A percentile compares a stretch with the other conserved stretches of the same genome.
phyloP scores from a whole-genome alignment of 2,888 invertebrate species.

The Brachyopa scutellaris region DNA sequence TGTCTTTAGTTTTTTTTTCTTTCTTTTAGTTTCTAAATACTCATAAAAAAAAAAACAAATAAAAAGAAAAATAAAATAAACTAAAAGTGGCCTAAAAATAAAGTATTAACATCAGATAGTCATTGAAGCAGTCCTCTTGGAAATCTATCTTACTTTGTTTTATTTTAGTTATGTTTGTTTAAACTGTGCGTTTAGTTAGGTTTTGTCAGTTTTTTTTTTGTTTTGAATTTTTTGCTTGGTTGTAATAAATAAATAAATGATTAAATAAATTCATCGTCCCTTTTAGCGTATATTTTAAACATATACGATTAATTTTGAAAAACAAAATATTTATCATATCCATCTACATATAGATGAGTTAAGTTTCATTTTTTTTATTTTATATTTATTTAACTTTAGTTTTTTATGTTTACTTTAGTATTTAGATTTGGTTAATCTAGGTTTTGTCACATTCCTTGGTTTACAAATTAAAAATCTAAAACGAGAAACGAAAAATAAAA shows the following conservation, averaged over 20 bases:
- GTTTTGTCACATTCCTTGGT: conserved; percentile 35
- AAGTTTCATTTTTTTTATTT: conserved; percentile 49
- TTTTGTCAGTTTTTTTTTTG: conserved; percentile 46
- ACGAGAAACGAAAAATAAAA: background rate
- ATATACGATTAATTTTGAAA: conserved; percentile 75
- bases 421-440: conserved; percentile 40
- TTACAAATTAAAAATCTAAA: background rate
- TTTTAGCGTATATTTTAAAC: conserved; percentile 76
- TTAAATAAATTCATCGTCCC: conserved; percentile 8
- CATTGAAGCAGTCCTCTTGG: background rate
- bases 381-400: conserved; percentile 20
- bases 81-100: too few relatives aligned
- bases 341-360: conserved; percentile 78
- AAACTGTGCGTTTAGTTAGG: conserved; percentile 65
- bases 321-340: conserved; percentile 73
- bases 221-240: background rate
- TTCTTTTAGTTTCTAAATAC: background rate
- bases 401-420: conserved; percentile 15
- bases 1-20: conserved; percentile 13
- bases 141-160: background rate
- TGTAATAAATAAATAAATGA: too few relatives aligned
- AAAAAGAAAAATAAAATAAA: background rate
- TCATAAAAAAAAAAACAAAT: background rate
- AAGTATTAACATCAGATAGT: conserved; percentile 3
- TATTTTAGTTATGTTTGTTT: background rate